Conservation (phyloP, 2,888 invertebrate genomes). For the Laspeyria flexula region DNA sequence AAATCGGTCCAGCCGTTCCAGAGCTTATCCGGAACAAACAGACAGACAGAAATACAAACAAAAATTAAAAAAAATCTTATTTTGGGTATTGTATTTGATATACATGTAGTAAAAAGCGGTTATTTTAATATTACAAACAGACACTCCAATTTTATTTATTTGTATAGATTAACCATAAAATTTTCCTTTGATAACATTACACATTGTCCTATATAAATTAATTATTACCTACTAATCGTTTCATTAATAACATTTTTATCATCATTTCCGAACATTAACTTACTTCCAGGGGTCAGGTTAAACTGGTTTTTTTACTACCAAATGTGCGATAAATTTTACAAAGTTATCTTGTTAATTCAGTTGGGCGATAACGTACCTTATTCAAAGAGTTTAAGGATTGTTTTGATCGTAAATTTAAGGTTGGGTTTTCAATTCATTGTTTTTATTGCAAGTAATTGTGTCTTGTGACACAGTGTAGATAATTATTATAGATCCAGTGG, state of each 20-base stretch:
- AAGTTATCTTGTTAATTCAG: not conserved
- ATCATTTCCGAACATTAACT: constrained; percentile 29
- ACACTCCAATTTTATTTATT: too few species aligned
- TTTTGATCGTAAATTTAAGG: constrained; percentile 26
- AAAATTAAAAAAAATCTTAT: too few species aligned
- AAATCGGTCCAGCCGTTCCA: too few species aligned
- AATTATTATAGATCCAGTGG: not conserved
- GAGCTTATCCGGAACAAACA: too few species aligned
- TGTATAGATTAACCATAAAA: too few species aligned
- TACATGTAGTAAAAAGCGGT: too few species aligned
- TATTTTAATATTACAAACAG: too few species aligned
- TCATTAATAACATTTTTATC: constrained; percentile 26
- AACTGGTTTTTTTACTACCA: constrained; percentile 27
- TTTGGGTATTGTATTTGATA: too few species aligned
- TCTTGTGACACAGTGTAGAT: constrained; percentile 19
- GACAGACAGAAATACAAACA: too few species aligned
- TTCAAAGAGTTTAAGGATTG: constrained; percentile 4
- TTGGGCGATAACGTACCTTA: not conserved
- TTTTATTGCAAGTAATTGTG: constrained; percentile 40
- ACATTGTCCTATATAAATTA: constrained; percentile 33
- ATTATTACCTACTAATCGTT: constrained; percentile 20
- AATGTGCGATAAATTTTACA: constrained; percentile 30
- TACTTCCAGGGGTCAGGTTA: constrained; percentile 23
- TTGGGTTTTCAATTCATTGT: constrained; percentile 23
- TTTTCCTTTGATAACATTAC: constrained; percentile 32